These are phyloP conservation scores for Plagodis pulveraria DNA, from an alignment of 2,888 invertebrate genomes.

Conservation along the genomic window DNA sequence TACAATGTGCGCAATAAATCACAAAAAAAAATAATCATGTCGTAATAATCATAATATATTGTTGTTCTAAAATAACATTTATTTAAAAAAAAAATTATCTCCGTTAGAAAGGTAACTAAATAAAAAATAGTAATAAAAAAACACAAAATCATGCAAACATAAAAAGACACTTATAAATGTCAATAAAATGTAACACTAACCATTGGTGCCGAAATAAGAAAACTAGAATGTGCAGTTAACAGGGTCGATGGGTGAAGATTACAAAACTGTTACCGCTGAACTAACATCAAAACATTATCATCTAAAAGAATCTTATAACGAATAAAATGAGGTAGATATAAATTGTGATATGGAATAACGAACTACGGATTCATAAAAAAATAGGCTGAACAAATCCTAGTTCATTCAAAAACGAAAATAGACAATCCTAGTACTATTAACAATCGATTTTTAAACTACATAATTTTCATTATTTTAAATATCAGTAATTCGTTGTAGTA, in stretches of 20 bases:
- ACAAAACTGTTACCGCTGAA: conserved; percentile 28
- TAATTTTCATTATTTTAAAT: conserved; percentile 42
- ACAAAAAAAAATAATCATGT: too few species aligned
- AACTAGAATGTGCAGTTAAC: conserved; percentile 6
- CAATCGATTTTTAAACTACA: conserved; percentile 43
- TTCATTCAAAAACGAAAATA: conserved; percentile 16
- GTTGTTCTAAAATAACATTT: too few species aligned
- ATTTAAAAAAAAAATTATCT: too few species aligned
- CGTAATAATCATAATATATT: too few species aligned
- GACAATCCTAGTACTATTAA: conserved; percentile 41
- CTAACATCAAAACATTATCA: conserved; percentile 65
- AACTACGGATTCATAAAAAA: conserved; percentile 42
- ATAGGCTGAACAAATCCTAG: conserved; percentile 25
- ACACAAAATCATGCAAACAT: not conserved
- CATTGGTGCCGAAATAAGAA: not conserved
- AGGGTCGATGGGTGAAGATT: conserved; percentile 42
- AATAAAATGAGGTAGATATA: conserved; percentile 83
- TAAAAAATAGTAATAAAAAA: too few species aligned
- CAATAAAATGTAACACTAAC: not conserved
- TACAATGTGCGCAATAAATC: too few species aligned
- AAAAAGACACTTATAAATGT: not conserved
- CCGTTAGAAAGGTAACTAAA: too few species aligned
- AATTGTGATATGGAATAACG: conserved; percentile 81
- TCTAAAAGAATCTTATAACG: conserved; percentile 76
- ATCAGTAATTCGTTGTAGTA: conserved; percentile 79